phyloP scores from a whole-genome alignment of 1,140 invertebrate genomes.

The Epicauta chinensis region DNA sequence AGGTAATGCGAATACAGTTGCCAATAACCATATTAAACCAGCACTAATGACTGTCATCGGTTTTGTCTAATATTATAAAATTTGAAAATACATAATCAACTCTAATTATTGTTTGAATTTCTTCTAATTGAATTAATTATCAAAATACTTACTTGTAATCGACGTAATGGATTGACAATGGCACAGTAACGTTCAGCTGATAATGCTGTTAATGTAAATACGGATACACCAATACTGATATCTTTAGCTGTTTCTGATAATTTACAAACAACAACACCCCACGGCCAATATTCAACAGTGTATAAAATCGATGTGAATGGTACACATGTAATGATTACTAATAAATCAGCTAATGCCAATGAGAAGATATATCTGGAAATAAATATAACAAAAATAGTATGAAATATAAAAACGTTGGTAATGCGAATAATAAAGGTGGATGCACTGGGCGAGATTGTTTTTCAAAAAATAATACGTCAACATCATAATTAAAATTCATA shows the following conservation, averaged over 20 bases:
- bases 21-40: constrained; percentile 75
- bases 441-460: not conserved
- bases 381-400: not conserved
- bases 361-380: constrained; percentile 64
- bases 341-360: constrained; percentile 63
- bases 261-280: constrained; percentile 74
- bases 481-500: too few species aligned
- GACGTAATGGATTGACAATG: constrained; percentile 80
- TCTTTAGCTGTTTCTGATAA: constrained; percentile 88
- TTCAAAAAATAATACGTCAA: too few species aligned
- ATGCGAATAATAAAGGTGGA: too few species aligned
- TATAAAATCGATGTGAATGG: constrained; percentile 84
- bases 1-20: constrained; percentile 72
- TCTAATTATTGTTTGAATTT: too few species aligned
- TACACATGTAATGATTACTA: constrained; percentile 79
- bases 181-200: constrained; percentile 87
- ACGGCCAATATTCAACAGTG: constrained; percentile 83
- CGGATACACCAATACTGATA: constrained; percentile 88
- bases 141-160: constrained; percentile 45
- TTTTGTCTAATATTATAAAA: constrained; percentile 51
- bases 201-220: constrained; percentile 86
- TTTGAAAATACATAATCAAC: too few species aligned
- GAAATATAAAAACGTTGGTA: too few species aligned
- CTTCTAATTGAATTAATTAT: not conserved
- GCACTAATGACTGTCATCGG: constrained; percentile 67